These are phyloP conservation scores for Ypsolopha scabrella DNA, from an alignment of 2,888 invertebrate genomes.

Conservation along the genomic window DNA sequence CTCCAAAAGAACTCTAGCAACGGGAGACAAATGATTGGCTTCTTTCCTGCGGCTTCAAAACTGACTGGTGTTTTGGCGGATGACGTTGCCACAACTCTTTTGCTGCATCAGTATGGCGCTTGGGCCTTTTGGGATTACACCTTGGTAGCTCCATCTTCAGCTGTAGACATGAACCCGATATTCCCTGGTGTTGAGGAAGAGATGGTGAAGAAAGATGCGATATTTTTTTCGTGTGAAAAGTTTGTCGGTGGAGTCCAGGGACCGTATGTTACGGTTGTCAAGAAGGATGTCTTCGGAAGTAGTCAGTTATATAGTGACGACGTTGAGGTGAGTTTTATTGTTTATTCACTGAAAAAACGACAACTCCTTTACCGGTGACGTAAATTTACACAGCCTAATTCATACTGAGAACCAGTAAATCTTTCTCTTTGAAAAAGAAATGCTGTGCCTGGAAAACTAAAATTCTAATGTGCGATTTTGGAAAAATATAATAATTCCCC, in stretches of 20 bases:
- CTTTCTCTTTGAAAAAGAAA: too few species aligned
- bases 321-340: constrained; percentile 47
- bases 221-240: constrained; percentile 92
- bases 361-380: too few species aligned
- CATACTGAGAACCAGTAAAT: too few species aligned
- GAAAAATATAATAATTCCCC: too few species aligned
- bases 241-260: constrained; percentile 92
- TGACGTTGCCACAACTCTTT: constrained; percentile 82
- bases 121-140: constrained; percentile 93
- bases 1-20: constrained; percentile 73
- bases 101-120: constrained; percentile 86
- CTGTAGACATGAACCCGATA: constrained; percentile 88
- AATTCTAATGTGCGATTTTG: too few species aligned
- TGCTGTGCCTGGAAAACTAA: too few species aligned
- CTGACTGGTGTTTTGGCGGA: constrained; percentile 90
- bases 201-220: constrained; percentile 87
- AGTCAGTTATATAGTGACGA: constrained; percentile 45
- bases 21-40: constrained; percentile 81
- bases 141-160: constrained; percentile 82
- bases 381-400: too few species aligned
- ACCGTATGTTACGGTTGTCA: constrained; percentile 74
- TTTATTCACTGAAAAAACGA: background rate
- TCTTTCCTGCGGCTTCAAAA: constrained; percentile 89
- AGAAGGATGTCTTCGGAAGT: constrained; percentile 59
- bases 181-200: constrained; percentile 75